Base-by-base conservation (phyloP, 1,140 invertebrate genomes). In the Papilio helenus region DNA sequence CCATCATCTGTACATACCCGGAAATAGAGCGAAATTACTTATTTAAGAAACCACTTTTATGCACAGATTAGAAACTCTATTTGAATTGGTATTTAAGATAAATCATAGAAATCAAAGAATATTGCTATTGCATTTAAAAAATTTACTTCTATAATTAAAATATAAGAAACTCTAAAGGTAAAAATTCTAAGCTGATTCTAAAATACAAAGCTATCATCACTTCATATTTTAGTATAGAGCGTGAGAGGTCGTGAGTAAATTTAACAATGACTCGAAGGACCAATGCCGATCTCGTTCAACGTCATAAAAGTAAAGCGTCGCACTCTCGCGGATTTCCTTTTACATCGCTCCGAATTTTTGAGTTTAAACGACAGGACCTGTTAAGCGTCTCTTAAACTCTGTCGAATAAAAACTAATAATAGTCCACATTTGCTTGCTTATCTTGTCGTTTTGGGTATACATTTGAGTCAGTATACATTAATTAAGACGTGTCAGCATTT, bases 251-350 rank as follows among this genome's bases (percentile, higher is more conserved):
- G 58, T 61, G 9, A 26, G 20, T 26, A 61, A 61, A 61, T 12
- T 23, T 61, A 26, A 68, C 61, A 68, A 68, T 68, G 61, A 68
- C 23, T 68, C 61, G 61, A 29, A 68, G 61, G 26, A 26, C 23
- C 26, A 26, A 16, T 16, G 26, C 26, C 61, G 26, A 29, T 68
- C 26, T 26, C 61, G 20, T 44, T 20, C n/a, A 44, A 46, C 72
- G 44, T 74, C 42, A 74, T 72, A 72, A 72, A 72, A 72, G 39
- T 46, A 49, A 74, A 74, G 42, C 44, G 44, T 49, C 72, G 72
- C 72, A 26, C 5, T 51, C 44, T 74, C 72, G 72, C 72, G 44
- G 72, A 46, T 74, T 74, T 74, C 72, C 42, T 74, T 74, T 74
- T 74, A 44, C 42, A 44, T 74, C 44, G 23, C 61, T 34, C 26